Conservation (phyloP, 2,113 vertebrate genomes). For the Empidonax traillii region DNA sequence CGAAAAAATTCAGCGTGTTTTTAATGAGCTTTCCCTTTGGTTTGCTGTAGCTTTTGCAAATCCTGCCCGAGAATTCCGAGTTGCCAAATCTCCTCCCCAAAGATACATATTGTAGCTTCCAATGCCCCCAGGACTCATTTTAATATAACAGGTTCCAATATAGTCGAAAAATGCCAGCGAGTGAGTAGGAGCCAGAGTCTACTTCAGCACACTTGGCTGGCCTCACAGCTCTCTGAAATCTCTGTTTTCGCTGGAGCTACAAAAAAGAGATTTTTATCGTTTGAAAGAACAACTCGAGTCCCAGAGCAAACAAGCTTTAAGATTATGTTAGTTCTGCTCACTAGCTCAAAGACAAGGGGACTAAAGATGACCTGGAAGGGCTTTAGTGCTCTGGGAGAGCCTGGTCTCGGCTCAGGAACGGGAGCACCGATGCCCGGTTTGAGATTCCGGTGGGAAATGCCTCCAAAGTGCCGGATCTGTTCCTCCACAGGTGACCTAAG, state of each 20-base stretch:
- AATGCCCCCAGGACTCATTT: conserved; percentile 39
- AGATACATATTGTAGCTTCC: conserved; percentile 14
- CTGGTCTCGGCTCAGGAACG: not conserved
- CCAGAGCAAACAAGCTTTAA: conserved; percentile 17
- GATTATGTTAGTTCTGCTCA: not conserved
- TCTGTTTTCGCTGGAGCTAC: conserved; percentile 60
- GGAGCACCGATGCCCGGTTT: not conserved
- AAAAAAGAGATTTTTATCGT: conserved; percentile 63
- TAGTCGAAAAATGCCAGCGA: conserved; percentile 30
- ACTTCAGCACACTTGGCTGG: conserved; percentile 61
- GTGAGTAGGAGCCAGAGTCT: conserved; percentile 17
- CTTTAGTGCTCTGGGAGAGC: not conserved
- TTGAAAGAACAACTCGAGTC: not conserved
- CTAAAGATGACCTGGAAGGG: not conserved
- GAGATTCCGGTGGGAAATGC: not conserved
- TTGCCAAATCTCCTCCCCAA: conserved; percentile 55
- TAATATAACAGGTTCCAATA: conserved; percentile 22
- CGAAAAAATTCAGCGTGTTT: conserved; percentile 8
- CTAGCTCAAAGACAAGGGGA: not conserved
- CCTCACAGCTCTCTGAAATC: conserved; percentile 32
- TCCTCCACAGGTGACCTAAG: not conserved
- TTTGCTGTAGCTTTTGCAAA: conserved; percentile 66
- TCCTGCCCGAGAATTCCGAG: conserved; percentile 10
- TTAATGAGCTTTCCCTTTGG: conserved; percentile 70
- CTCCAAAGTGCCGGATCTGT: too few species aligned